phyloP scores from a whole-genome alignment of 2,888 invertebrate genomes.

The Periphyllus acericola region DNA sequence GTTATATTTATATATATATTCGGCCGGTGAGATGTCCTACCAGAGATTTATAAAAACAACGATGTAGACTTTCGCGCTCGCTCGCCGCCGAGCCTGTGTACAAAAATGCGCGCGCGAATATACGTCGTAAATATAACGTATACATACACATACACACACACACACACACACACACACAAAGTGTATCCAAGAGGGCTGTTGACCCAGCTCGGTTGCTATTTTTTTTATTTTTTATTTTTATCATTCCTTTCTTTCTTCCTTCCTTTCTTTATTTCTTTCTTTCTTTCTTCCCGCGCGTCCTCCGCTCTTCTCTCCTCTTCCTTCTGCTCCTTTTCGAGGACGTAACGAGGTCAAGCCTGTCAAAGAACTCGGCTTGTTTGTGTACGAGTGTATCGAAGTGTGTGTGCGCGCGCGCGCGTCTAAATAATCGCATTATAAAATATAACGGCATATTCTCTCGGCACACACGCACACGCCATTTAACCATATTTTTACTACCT shows the following conservation, averaged over 20 bases:
- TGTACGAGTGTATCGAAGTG: not conserved
- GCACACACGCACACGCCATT: not conserved
- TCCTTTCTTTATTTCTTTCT: not conserved
- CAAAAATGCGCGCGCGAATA: not conserved
- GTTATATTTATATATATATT: not conserved
- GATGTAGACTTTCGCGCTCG: not conserved
- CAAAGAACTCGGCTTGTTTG: conserved; percentile 37
- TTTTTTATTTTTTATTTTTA: not conserved
- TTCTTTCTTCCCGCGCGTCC: not conserved
- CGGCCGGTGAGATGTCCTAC: not conserved
- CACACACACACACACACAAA: not conserved
- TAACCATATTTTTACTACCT: conserved; percentile 21
- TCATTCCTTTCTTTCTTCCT: not conserved
- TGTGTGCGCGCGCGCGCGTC: not conserved
- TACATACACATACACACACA: not conserved
- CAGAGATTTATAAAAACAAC: conserved; percentile 42
- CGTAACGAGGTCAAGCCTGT: conserved; percentile 58
- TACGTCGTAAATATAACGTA: not conserved
- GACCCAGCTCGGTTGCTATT: conserved; percentile 43
- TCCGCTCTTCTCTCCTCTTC: not conserved
- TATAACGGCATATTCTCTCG: conserved; percentile 49
- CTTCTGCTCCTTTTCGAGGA: conserved; percentile 18
- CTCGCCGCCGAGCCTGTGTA: not conserved
- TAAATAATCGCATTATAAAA: conserved; percentile 53
- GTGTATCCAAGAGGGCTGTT: conserved; percentile 54